A percentile compares a stretch with the other conserved stretches of the same genome.
phyloP scores from a whole-genome alignment of 2,888 invertebrate species.

The Willowsia nigromaculata region DNA sequence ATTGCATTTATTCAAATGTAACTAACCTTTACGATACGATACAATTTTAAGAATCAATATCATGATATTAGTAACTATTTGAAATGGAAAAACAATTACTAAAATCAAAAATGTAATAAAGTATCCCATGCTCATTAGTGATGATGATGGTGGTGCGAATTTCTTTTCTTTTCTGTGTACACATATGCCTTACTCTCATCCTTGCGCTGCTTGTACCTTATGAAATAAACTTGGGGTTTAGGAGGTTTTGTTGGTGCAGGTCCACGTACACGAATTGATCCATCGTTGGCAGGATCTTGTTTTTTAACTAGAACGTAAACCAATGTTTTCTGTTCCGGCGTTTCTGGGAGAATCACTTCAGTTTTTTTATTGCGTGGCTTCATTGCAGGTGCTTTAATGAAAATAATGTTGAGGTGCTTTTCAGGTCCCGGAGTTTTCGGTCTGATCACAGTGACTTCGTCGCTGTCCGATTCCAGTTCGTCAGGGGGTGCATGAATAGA shows the following conservation, averaged over 20 bases:
- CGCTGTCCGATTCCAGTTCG: constrained; percentile 45
- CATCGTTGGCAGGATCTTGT: constrained; percentile 10
- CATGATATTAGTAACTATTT: too few species aligned
- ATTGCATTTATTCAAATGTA: too few species aligned
- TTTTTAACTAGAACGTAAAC: constrained; percentile 49
- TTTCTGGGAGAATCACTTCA: constrained; percentile 46
- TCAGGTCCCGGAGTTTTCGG: constrained; percentile 46
- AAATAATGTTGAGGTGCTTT: constrained; percentile 63
- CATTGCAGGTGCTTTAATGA: constrained; percentile 50
- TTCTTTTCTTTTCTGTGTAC: background rate
- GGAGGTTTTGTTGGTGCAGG: constrained; percentile 42
- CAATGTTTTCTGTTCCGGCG: constrained; percentile 59
- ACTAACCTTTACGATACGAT: too few species aligned
- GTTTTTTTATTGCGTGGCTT: constrained; percentile 11
- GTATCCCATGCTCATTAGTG: background rate
- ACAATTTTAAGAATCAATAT: too few species aligned
- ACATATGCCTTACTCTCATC: background rate
- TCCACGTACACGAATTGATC: constrained; percentile 12
- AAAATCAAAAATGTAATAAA: background rate
- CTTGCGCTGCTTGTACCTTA: constrained; percentile 55
- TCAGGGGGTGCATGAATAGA: constrained; percentile 57
- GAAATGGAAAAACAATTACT: background rate
- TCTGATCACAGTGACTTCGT: constrained; percentile 30
- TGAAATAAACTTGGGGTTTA: constrained; percentile 56
- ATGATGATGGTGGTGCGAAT: background rate